These are phyloP conservation scores for Mesorhabditis sp. DNA, from an alignment of 2,888 invertebrate species.

Conservation along the genomic window DNA sequence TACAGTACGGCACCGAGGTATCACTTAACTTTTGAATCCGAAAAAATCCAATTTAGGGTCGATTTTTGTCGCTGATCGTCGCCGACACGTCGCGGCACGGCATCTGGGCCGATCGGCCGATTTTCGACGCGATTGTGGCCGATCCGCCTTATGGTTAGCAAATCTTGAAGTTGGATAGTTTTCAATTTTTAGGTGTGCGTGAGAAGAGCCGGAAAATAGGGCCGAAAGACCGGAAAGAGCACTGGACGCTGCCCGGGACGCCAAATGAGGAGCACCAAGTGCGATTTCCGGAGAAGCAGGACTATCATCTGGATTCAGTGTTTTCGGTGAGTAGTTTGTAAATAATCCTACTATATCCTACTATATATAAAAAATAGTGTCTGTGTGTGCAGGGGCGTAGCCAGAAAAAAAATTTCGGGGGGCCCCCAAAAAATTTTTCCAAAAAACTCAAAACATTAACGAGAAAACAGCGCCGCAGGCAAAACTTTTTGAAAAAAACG, in stretches of 20 bases:
- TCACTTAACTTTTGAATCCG: background rate
- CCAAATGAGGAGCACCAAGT: conserved; percentile 28
- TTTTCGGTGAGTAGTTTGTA: conserved; percentile 62
- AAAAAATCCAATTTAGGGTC: conserved; percentile 10
- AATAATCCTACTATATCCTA: too few relatives aligned
- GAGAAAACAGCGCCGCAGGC: too few relatives aligned
- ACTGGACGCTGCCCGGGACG: conserved; percentile 39
- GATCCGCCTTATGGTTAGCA: conserved; percentile 67
- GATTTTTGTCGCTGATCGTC: conserved; percentile 81
- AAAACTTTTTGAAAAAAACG: too few relatives aligned
- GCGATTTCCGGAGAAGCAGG: conserved; percentile 67
- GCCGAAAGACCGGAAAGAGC: conserved; percentile 38
- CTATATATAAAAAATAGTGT: too few relatives aligned
- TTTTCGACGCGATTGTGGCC: conserved; percentile 87
- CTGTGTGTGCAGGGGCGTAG: too few relatives aligned
- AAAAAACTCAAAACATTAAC: too few relatives aligned
- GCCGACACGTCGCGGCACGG: conserved; percentile 80
- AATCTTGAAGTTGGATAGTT: conserved; percentile 1
- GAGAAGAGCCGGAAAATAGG: conserved; percentile 86
- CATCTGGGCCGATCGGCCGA: conserved; percentile 69
- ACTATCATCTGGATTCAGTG: conserved; percentile 78
- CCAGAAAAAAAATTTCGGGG: too few relatives aligned
- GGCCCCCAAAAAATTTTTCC: too few relatives aligned
- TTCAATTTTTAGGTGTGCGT: conserved; percentile 72
- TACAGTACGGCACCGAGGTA: conserved; percentile 72